Evolutionary conservation across 2,797 vertebrate genomes (phyloP), one percentile per base, ranked within the genome.

Genomic region (Chaunax sp.): DNA sequence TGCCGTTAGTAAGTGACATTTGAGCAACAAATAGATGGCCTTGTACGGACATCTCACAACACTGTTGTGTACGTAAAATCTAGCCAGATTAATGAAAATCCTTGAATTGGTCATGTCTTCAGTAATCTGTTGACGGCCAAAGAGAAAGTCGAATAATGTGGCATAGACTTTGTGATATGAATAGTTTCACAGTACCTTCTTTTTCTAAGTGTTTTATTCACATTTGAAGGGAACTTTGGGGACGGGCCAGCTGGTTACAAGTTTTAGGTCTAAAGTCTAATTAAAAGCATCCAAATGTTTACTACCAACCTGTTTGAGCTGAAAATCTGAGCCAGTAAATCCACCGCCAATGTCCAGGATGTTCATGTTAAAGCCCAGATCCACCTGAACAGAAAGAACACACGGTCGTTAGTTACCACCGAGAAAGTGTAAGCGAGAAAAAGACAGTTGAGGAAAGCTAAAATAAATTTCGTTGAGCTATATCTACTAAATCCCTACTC

Each of bases 321-420:
- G 96, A 90, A 94, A 92, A 80, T 97, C 95, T 47, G 94, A 94
- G 82, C 95, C 96, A 75, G 94, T 96, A 89, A 98, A 98, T 83
- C 97, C 97, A 74, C 96, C 94, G 62, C 97, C 97, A 78, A 99
- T 96, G 91, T 99, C 96, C 93, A 99, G 85, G 76, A 98, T 92
- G 86, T 93, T 95, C 97, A 99, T 96, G 69, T 95, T 94, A 81
- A 98, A 98, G 78, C 97, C 97, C 89, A 98, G 90, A 88, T 98
- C 97, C 87, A 76, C 16, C 90, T 92, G 28, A 40, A 72, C 13
- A 65, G 12, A 77, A 30, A 78, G 9, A 69, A 4, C 41, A 5
- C 52, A 69, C 0, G 58, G 13, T 22, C 19, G 26, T 37, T 25
- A 49, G 1, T 47, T 62, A 68, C 23, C 13, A 43, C 52, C 57